Evolutionary conservation across 2,888 invertebrate species (phyloP), one percentile per base, ranked within the genome.

Genomic region (Ochlodes sylvanus): DNA sequence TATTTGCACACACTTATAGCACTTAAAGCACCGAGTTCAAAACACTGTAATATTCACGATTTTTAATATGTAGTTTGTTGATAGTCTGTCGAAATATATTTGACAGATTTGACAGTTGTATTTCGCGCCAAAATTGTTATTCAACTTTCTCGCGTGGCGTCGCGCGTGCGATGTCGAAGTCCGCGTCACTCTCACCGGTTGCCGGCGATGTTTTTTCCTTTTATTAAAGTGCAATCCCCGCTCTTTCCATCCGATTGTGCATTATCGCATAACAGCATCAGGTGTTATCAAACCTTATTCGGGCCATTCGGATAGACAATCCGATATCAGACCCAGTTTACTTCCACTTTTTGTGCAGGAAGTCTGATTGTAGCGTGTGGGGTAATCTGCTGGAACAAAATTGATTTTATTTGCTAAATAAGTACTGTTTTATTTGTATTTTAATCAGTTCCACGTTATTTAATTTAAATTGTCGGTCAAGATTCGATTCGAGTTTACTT

Each of bases 101-200:
- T n/a, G n/a, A n/a, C n/a, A 55, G 17, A 32, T 63, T 21, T 61
- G 66, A 66, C 66, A 54, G 70, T 65, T 60, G 44, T 50, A 64
- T 69, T 75, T 81, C 78, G 80, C 86, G 87, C 82, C 81, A 84
- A 85, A 77, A 83, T 84, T 69, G 73, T 77, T 74, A 77, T 83
- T 76, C 74, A 77, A 82, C 85, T 77, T 72, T 72, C 62, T 88
- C 89, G 89, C 89, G 88, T 80, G 85, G 84, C 81, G 80, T 75
- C 78, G 68, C 72, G 71, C 73, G 71, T 69, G 75, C 78, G 81
- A 85, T 85, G 84, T 83, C 85, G 83, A 75, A 77, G 79, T 69
- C 69, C 75, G 76, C 77, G 83, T 89, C 86, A 91, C 92, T 92
- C 92, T 92, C 90, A 88, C 92, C 88, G 77, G 80, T 76, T 78